These are phyloP conservation scores for Escarpia spicata DNA, from an alignment of 2,888 invertebrate species.

Conservation along the genomic window DNA sequence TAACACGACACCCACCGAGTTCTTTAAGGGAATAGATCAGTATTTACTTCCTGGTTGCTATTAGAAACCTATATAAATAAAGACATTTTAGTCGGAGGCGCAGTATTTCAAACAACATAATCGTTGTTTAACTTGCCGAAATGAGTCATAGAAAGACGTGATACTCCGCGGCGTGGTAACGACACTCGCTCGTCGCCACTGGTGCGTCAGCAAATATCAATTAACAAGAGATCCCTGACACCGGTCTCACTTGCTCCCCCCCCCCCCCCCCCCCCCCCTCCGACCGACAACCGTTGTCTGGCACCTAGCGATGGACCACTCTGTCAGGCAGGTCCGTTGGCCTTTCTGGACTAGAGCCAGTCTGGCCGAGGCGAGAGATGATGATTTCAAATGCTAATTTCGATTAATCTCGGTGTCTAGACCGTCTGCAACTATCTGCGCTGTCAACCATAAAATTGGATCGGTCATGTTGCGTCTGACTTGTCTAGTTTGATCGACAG, in stretches of 20 bases:
- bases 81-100: not conserved
- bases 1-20: too few relatives aligned
- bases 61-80: too few relatives aligned
- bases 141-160: not conserved
- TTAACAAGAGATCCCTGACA: not conserved
- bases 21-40: too few relatives aligned
- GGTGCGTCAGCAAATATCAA: not conserved
- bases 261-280: not conserved
- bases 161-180: not conserved
- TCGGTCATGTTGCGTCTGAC: not conserved
- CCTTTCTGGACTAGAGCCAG: not conserved
- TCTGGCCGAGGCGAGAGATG: conserved; percentile 1
- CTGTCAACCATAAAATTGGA: not conserved
- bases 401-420: not conserved
- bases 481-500: not conserved
- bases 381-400: conserved; percentile 8
- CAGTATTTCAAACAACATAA: not conserved
- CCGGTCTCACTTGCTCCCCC: not conserved
- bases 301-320: not conserved
- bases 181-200: not conserved
- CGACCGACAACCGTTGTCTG: not conserved
- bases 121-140: not conserved
- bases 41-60: too few relatives aligned
- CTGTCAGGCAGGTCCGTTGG: not conserved
- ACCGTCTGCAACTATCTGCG: not conserved